Conservation (phyloP, 2,888 invertebrate genomes). For the Chloroclystis v-ata region DNA sequence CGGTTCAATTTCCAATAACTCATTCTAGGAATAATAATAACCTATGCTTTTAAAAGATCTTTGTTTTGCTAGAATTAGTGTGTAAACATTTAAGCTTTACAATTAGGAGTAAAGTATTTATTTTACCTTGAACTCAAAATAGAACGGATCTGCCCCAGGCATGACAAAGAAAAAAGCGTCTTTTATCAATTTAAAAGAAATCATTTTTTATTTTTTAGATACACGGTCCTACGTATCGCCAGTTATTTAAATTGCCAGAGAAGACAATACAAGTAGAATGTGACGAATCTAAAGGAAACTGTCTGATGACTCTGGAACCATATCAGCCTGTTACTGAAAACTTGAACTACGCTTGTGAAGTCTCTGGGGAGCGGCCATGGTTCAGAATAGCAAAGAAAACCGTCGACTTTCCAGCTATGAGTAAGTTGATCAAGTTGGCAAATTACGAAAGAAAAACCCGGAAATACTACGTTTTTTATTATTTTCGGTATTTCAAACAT, state of each 20-base stretch:
- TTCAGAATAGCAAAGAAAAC: constrained; percentile 46
- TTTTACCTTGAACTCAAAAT: too few species aligned
- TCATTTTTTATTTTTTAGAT: constrained; percentile 11
- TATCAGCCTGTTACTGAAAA: constrained; percentile 38
- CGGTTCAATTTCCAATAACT: neutral
- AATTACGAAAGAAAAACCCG: too few species aligned
- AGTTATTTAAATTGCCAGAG: constrained; percentile 35
- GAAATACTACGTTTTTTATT: too few species aligned
- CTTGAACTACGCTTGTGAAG: constrained; percentile 51
- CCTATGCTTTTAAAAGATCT: too few species aligned
- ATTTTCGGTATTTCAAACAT: too few species aligned
- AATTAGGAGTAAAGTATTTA: too few species aligned
- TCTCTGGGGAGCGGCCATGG: constrained; percentile 60
- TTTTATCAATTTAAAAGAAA: too few species aligned
- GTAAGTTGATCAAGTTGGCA: too few species aligned
- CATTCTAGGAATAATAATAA: neutral
- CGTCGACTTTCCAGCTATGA: constrained; percentile 42
- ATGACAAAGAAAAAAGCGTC: too few species aligned
- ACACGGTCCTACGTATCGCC: constrained; percentile 34
- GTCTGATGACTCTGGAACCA: constrained; percentile 44
- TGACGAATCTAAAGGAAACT: constrained; percentile 39
- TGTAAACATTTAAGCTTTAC: too few species aligned
- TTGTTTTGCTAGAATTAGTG: too few species aligned
- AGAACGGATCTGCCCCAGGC: too few species aligned
- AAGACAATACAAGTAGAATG: constrained; percentile 45